Evolutionary conservation across 2,797 vertebrate genomes (phyloP).

Genomic region (Miichthys miiuy): DNA sequence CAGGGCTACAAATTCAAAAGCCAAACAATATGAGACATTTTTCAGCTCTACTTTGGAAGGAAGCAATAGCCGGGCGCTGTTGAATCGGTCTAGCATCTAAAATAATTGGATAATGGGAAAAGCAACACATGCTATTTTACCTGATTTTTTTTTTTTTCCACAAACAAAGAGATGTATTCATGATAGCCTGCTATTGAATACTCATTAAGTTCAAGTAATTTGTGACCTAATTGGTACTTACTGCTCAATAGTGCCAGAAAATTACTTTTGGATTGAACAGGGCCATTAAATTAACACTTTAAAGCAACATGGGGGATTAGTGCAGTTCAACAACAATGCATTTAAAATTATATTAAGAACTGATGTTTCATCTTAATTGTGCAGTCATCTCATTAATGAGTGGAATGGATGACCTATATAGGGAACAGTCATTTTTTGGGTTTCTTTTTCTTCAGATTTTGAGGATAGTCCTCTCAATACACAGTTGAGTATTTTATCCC

Average conservation of each 20-base stretch:
- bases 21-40: conserved; percentile 17
- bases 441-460: conserved; percentile 56
- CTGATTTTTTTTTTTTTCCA: conserved; percentile 1
- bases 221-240: conserved; percentile 81
- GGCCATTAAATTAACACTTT: conserved; percentile 81
- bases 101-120: conserved; percentile 41
- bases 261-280: conserved; percentile 79
- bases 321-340: conserved; percentile 79
- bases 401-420: conserved; percentile 72
- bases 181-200: conserved; percentile 67
- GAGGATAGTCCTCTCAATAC: conserved; percentile 35
- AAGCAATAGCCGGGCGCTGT: conserved; percentile 6
- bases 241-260: conserved; percentile 79
- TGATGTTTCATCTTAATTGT: conserved; percentile 76
- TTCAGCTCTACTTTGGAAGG: conserved; percentile 10
- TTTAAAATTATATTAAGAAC: conserved; percentile 76
- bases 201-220: conserved; percentile 79
- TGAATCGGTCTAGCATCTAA: conserved; percentile 19
- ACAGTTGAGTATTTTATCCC: conserved; percentile 7
- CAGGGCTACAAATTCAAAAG: conserved; percentile 38
- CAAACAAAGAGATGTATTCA: conserved; percentile 64
- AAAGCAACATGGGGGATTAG: conserved; percentile 78
- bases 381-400: conserved; percentile 71
- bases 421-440: conserved; percentile 31
- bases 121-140: conserved; percentile 33